Base-by-base conservation (phyloP, 2,888 invertebrate genomes). In the Ichneumoninae sp. region DNA sequence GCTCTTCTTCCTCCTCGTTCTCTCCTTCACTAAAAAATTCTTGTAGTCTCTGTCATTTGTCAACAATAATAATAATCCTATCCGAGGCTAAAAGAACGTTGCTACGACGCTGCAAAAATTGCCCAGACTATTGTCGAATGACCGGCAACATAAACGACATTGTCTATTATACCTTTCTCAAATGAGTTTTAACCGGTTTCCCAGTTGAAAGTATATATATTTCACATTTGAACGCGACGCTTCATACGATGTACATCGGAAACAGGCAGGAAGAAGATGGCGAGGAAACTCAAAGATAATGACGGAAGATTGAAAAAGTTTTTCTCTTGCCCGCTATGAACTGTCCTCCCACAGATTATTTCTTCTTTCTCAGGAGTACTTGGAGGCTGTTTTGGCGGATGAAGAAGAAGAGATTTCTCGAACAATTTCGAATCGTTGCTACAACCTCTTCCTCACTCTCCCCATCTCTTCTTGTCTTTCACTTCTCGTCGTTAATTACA, bases 241-340 rank as follows among this genome's bases (percentile, higher is more conserved):
- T 60, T 13, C 7, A 19, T 22, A 33, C 30, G 22, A 52, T 62
- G 36, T 19, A 57, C 26, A 62, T 40, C 36, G 60, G 60, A 8
- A 54, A 47, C 36, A n/a, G 33, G 75, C 82, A 77, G 76, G 79
- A 86, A 74, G 69, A 86, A 89, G 88, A 80, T 69, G 36, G 22
- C 30, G 62, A 77, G 79, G 84, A 80, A 68, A 13, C 88, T 89
- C 84, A 85, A 83, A 87, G 87, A 91, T 91, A 91, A 92, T 91
- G 91, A 91, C 88, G 88, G 87, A 88, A 91, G 90, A 92, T 92
- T 92, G 90, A 91, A 92, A 92, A 92, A 91, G 90, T 92, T 92
- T 91, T 69, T 69, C 68, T 40, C 30, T 33, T 33, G 71, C 16
- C 16, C 19, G 16, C 4, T 52, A 7, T 50, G 70, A 70, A 71